A percentile compares a stretch with the other conserved stretches of the same genome.
Evolutionary conservation across 2,888 invertebrate genomes (phyloP).

Genomic region (Onchidella celtica): DNA sequence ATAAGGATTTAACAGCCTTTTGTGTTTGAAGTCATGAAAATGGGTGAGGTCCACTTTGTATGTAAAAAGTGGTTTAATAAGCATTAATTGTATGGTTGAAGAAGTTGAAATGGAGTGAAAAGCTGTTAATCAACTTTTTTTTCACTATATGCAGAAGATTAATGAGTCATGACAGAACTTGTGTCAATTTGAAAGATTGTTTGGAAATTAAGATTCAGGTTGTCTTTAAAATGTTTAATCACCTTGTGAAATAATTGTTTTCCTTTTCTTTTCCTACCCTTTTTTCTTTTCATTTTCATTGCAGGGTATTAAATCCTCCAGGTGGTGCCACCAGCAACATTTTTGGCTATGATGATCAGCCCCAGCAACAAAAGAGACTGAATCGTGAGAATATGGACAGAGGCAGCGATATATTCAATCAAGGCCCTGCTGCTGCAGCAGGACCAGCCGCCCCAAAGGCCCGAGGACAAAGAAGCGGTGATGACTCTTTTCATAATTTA

Average conservation of each 20-base stretch:
- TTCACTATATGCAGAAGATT: background rate
- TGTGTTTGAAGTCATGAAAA: no score
- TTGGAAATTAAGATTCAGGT: no score
- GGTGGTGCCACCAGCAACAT: conserved; percentile 72
- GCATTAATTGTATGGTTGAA: no score
- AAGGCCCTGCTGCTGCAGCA: background rate
- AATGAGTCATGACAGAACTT: no score
- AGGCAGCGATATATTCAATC: conserved; percentile 31
- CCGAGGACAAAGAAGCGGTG: conserved; percentile 51
- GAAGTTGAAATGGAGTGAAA: no score
- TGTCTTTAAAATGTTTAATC: no score
- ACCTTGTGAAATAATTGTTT: background rate
- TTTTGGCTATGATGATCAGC: conserved; percentile 59
- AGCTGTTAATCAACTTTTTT: no score
- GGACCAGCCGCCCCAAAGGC: conserved; percentile 15
- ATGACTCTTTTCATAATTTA: conserved; percentile 51
- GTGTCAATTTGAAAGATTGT: no score
- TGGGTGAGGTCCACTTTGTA: no score
- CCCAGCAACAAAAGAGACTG: conserved; percentile 44
- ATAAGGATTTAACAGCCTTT: no score
- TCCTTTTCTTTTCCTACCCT: background rate
- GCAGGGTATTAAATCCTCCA: conserved; percentile 69
- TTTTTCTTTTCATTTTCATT: conserved; percentile 19
- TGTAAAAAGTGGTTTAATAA: no score
- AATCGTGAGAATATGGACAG: conserved; percentile 28